phyloP scores from a whole-genome alignment of 1,140 invertebrate species.

The Trissolcus basalis region DNA sequence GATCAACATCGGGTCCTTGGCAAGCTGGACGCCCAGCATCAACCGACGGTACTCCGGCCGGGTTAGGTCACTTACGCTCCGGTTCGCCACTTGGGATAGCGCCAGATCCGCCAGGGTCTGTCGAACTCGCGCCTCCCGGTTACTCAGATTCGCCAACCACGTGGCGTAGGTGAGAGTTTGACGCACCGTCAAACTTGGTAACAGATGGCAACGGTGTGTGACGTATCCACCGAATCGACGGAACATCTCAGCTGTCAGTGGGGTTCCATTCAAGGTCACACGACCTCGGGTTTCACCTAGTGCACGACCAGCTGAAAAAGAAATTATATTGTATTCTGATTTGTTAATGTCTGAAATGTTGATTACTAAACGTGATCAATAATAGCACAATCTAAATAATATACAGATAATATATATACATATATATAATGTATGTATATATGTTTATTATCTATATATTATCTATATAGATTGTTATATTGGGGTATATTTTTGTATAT shows the following conservation, averaged over 20 bases:
- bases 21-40: conserved; percentile 90
- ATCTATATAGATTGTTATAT: too few species aligned
- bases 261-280: conserved; percentile 89
- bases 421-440: too few species aligned
- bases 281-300: conserved; percentile 86
- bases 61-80: conserved; percentile 86
- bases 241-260: conserved; percentile 87
- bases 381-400: too few species aligned
- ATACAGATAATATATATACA: too few species aligned
- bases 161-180: conserved; percentile 90
- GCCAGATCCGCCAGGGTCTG: conserved; percentile 94
- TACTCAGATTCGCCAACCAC: conserved; percentile 70
- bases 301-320: conserved; percentile 80
- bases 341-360: too few species aligned
- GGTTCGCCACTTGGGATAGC: conserved; percentile 89
- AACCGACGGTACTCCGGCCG: conserved; percentile 89
- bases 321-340: neutral
- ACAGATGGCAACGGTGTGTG: conserved; percentile 86
- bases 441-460: too few species aligned
- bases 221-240: conserved; percentile 90
- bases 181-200: conserved; percentile 89
- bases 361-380: too few species aligned
- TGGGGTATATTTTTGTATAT: too few species aligned
- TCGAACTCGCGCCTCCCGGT: conserved; percentile 76
- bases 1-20: conserved; percentile 90